phyloP scores from a whole-genome alignment of 2,113 vertebrate species.

The Phalacrocorax carbo region DNA sequence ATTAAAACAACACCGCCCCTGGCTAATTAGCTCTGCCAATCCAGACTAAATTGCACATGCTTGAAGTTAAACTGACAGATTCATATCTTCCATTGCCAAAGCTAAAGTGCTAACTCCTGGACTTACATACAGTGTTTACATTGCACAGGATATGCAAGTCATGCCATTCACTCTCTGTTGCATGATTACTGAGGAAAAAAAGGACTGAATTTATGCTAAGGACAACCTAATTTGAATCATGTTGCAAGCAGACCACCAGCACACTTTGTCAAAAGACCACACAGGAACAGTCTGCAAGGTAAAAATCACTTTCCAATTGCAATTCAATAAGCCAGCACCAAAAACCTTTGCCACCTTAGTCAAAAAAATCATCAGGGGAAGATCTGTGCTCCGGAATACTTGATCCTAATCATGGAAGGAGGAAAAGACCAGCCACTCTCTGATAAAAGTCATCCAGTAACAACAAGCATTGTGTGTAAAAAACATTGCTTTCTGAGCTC shows the following conservation, averaged over 20 bases:
- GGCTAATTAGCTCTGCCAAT: neutral
- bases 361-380: neutral
- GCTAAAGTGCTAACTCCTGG: neutral
- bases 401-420: neutral
- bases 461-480: neutral
- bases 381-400: neutral
- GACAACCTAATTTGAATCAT: neutral
- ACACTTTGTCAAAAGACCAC: neutral
- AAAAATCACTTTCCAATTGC: neutral
- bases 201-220: neutral
- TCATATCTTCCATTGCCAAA: neutral
- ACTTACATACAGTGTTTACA: neutral
- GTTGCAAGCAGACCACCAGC: neutral
- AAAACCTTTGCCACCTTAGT: neutral
- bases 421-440: neutral
- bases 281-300: neutral
- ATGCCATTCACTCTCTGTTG: neutral
- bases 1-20: neutral
- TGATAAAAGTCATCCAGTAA: neutral
- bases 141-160: neutral
- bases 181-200: neutral
- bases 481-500: neutral
- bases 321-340: neutral
- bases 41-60: neutral
- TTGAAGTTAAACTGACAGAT: neutral